Evolutionary conservation across 2,888 invertebrate genomes (phyloP).

Genomic region (Phortica magna): DNA sequence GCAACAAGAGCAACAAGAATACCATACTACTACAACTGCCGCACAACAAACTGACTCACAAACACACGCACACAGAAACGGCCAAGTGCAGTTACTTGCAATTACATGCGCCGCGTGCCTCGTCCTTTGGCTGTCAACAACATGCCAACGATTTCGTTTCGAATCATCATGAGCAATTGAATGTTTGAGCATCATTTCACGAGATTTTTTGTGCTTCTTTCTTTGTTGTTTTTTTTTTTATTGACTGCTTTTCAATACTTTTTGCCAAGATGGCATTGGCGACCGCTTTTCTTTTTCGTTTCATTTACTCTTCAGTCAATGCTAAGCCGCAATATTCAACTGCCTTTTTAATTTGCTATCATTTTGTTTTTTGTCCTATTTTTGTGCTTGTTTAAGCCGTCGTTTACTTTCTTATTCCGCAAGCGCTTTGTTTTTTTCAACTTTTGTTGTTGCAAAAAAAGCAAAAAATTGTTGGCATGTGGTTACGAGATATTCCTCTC

Average conservation of each 20-base stretch:
- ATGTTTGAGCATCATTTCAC: slow-evolving; percentile 4
- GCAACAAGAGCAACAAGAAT: not conserved
- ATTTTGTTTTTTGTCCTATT: not conserved
- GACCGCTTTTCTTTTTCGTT: slow-evolving; percentile 8
- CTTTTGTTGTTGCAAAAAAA: no score
- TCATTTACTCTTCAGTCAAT: slow-evolving; percentile 12
- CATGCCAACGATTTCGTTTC: slow-evolving; percentile 49
- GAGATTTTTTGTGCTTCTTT: not conserved
- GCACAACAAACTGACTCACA: slow-evolving; percentile 1
- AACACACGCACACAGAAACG: not conserved
- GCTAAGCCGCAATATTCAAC: slow-evolving; percentile 11
- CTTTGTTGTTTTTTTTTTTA: not conserved
- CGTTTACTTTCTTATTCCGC: not conserved
- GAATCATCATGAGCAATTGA: slow-evolving; percentile 35
- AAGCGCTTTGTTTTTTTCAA: not conserved
- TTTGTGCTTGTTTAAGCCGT: not conserved
- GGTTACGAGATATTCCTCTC: not conserved
- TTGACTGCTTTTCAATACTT: not conserved
- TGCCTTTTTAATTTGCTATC: slow-evolving; percentile 9
- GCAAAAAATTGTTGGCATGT: slow-evolving; percentile 11
- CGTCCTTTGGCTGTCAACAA: slow-evolving; percentile 41
- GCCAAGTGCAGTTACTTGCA: not conserved
- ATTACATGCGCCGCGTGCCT: not conserved
- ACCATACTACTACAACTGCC: not conserved
- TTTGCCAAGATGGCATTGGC: not conserved